Conservation (phyloP, 1,140 invertebrate genomes). For the Maconellicoccus hirsutus region DNA sequence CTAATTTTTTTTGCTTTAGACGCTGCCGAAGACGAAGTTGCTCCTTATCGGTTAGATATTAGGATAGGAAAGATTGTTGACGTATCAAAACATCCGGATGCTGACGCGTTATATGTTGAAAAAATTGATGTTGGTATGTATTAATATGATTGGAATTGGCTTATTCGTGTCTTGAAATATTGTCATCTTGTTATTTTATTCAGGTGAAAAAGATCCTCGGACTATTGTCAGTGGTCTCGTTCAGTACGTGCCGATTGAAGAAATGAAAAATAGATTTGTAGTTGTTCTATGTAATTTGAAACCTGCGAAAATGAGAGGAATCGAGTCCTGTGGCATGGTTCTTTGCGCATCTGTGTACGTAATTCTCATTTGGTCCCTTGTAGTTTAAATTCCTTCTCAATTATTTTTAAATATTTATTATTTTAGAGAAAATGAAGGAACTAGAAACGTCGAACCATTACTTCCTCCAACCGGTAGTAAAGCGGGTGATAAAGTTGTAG, state of each 20-base stretch:
- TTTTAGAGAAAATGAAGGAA: conserved; percentile 46
- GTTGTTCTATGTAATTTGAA: conserved; percentile 89
- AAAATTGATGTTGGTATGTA: conserved; percentile 65
- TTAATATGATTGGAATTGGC: not conserved
- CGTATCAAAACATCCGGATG: conserved; percentile 87
- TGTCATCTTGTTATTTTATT: too few species aligned
- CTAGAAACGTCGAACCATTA: conserved; percentile 70
- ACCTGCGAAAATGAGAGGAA: conserved; percentile 81
- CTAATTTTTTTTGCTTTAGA: conserved; percentile 5
- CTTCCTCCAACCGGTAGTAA: conserved; percentile 54
- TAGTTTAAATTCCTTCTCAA: conserved; percentile 23
- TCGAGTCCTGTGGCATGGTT: conserved; percentile 82
- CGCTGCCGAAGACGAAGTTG: conserved; percentile 45
- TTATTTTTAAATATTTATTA: not conserved
- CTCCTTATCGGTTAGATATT: conserved; percentile 69
- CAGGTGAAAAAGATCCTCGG: conserved; percentile 45
- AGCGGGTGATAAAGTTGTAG: conserved; percentile 67
- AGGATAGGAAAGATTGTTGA: conserved; percentile 84
- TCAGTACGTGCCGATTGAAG: conserved; percentile 72
- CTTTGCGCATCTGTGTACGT: conserved; percentile 74
- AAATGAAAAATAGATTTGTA: conserved; percentile 75
- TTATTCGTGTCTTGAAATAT: too few species aligned
- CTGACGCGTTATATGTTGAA: conserved; percentile 87
- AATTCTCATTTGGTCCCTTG: conserved; percentile 4
- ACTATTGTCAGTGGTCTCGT: conserved; percentile 84